Conservation (phyloP, 2,888 invertebrate genomes). For the Cacoxenus indagator region DNA sequence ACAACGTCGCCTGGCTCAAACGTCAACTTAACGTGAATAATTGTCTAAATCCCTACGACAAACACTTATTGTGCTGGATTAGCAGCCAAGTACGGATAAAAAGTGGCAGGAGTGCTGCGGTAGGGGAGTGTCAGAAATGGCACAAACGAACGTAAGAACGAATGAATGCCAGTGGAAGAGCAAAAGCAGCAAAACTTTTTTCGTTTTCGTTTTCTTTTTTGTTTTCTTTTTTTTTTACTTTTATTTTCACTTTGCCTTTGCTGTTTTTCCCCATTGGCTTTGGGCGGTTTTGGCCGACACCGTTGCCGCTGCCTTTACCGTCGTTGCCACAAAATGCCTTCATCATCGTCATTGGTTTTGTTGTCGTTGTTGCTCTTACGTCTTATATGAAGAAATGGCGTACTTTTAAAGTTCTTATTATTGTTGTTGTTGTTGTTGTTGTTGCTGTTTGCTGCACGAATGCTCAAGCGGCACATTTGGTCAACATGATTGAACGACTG, state of each 20-base stretch:
- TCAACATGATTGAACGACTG: constrained; percentile 8
- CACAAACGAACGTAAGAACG: neutral
- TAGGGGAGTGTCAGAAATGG: neutral
- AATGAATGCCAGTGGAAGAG: neutral
- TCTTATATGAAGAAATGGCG: neutral
- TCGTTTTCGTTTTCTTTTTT: constrained; percentile 11
- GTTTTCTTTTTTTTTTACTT: constrained; percentile 10
- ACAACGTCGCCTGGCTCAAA: constrained; percentile 50
- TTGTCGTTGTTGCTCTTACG: constrained; percentile 3
- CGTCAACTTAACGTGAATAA: constrained; percentile 63
- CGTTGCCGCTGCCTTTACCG: neutral
- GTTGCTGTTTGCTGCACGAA: neutral
- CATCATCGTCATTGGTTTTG: neutral
- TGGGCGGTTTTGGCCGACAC: constrained; percentile 6
- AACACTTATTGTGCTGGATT: constrained; percentile 63
- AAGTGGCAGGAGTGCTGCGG: neutral
- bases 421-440: neutral
- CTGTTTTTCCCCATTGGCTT: constrained; percentile 34
- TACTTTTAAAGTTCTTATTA: neutral
- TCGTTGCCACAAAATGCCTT: constrained; percentile 13
- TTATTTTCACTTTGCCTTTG: constrained; percentile 7
- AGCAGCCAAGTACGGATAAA: constrained; percentile 48
- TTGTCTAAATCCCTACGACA: constrained; percentile 63
- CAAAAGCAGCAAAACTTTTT: neutral
- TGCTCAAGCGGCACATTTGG: constrained; percentile 21